These are phyloP conservation scores for Momotus momota DNA, from an alignment of 2,797 vertebrate genomes.

Conservation along the genomic window DNA sequence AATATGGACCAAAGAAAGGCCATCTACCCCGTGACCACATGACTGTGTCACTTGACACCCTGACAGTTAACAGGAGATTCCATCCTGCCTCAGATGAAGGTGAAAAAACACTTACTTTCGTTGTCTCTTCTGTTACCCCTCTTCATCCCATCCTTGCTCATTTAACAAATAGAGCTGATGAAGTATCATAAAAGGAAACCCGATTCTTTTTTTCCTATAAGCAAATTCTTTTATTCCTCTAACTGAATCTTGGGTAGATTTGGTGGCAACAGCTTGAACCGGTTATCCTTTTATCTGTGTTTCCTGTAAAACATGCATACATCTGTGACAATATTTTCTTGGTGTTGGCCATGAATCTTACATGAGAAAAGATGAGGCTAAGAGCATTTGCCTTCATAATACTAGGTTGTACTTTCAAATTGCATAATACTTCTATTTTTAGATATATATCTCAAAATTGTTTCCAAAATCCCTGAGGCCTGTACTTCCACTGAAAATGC, in stretches of 20 bases:
- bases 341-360: background rate
- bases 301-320: background rate
- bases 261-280: background rate
- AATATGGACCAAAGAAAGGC: background rate
- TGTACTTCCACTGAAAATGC: background rate
- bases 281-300: background rate
- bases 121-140: background rate
- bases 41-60: background rate
- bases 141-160: background rate
- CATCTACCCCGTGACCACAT: background rate
- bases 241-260: background rate
- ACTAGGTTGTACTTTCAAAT: slow-evolving; percentile 15
- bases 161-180: background rate
- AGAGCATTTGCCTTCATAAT: slow-evolving; percentile 49
- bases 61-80: background rate
- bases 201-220: background rate
- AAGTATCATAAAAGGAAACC: background rate
- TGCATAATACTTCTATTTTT: slow-evolving; percentile 27
- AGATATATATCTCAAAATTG: slow-evolving; percentile 10
- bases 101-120: background rate
- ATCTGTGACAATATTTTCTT: background rate
- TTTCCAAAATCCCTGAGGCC: slow-evolving; percentile 30
- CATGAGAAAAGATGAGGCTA: slow-evolving; percentile 8
- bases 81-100: background rate
- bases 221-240: background rate